Conservation (phyloP, 2,888 invertebrate species). For the Blera fallax region DNA sequence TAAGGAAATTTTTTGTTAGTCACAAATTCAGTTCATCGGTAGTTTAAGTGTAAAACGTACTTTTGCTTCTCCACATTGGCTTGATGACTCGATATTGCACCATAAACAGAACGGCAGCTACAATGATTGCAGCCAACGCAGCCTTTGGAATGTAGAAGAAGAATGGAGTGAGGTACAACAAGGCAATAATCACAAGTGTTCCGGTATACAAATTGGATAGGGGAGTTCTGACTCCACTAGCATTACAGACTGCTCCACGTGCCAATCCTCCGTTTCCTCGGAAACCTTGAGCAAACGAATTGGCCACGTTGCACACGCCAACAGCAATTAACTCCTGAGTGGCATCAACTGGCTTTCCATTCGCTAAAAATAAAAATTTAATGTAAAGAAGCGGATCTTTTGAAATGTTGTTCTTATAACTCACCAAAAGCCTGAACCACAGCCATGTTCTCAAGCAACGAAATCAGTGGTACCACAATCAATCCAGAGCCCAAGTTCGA, state of each 20-base stretch:
- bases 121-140: conserved; percentile 93
- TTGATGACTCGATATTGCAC: conserved; percentile 92
- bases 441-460: conserved; percentile 94
- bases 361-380: conserved; percentile 82
- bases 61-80: conserved; percentile 95
- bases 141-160: conserved; percentile 94
- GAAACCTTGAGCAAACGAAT: conserved; percentile 93
- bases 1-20: conserved; percentile 67
- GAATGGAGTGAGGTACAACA: conserved; percentile 93
- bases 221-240: conserved; percentile 94
- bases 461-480: conserved; percentile 92
- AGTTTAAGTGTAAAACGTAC: conserved; percentile 85
- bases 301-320: conserved; percentile 89
- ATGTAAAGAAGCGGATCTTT: neutral
- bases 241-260: conserved; percentile 93
- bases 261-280: conserved; percentile 92
- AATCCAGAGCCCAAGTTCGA: conserved; percentile 92
- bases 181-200: conserved; percentile 90
- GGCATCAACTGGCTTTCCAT: conserved; percentile 92
- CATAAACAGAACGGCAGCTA: conserved; percentile 96
- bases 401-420: conserved; percentile 17
- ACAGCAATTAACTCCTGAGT: conserved; percentile 96
- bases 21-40: neutral
- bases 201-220: conserved; percentile 92
- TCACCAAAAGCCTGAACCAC: conserved; percentile 82